Evolutionary conservation across 2,113 vertebrate genomes (phyloP).

Genomic region (Nannospalax galili): DNA sequence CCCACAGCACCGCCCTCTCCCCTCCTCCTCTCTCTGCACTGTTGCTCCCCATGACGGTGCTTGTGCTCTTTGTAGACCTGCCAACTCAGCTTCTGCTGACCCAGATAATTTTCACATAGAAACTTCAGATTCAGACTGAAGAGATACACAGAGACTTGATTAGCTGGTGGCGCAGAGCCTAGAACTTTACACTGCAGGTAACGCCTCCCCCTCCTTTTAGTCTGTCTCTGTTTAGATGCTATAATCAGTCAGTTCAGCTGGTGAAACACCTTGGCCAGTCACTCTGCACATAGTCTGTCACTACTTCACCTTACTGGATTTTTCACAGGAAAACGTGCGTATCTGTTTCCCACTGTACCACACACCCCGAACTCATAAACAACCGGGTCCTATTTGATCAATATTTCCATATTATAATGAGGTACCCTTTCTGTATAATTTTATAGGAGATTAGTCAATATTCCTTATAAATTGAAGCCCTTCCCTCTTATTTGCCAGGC

Average conservation of each 20-base stretch:
- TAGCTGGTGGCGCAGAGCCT: background rate
- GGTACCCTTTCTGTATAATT: background rate
- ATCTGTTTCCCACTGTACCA: background rate
- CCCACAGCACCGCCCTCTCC: background rate
- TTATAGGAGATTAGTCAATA: background rate
- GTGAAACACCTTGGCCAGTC: background rate
- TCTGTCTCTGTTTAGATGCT: background rate
- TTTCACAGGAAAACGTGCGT: background rate
- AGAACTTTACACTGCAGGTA: background rate
- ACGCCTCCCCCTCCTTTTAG: background rate
- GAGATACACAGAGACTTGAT: background rate
- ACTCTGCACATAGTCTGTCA: background rate
- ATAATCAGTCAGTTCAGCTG: background rate
- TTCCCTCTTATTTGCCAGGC: background rate
- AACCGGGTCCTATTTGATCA: background rate
- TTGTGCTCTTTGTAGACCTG: background rate
- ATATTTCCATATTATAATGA: background rate
- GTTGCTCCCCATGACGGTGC: background rate
- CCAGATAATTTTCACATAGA: slow-evolving; percentile 33
- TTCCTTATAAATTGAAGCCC: background rate
- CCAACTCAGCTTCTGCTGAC: slow-evolving; percentile 11
- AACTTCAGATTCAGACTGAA: background rate
- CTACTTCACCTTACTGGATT: background rate
- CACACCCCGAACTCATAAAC: background rate
- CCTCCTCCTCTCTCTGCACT: background rate